Evolutionary conservation across 2,113 vertebrate species (phyloP).

Genomic region (Halcyon senegalensis): DNA sequence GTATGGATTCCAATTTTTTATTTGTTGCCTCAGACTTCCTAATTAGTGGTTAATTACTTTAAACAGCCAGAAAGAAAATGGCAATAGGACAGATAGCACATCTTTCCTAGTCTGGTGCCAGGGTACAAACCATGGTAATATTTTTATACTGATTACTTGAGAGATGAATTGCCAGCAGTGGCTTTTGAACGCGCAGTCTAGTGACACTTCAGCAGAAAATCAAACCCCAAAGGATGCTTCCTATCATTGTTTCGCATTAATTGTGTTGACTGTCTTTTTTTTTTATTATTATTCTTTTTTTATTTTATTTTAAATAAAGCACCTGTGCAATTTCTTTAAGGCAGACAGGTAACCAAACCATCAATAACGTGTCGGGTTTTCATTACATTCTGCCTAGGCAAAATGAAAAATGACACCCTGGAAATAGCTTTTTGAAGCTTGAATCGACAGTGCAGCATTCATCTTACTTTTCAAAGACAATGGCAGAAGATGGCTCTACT

Average conservation of each 20-base stretch:
- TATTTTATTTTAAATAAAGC: neutral
- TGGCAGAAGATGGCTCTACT: constrained; percentile 23
- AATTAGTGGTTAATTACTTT: constrained; percentile 50
- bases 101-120: constrained; percentile 16
- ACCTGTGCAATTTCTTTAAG: constrained; percentile 46
- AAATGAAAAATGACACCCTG: constrained; percentile 51
- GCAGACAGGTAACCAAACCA: constrained; percentile 35
- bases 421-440: constrained; percentile 55
- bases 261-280: constrained; percentile 29
- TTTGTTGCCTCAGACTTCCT: constrained; percentile 14
- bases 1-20: neutral
- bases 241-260: constrained; percentile 18
- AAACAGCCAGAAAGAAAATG: constrained; percentile 56
- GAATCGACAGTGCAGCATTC: neutral
- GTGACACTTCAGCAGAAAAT: constrained; percentile 27
- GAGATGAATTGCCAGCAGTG: constrained; percentile 15
- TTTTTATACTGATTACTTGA: constrained; percentile 35
- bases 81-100: constrained; percentile 24
- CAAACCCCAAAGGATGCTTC: constrained; percentile 32
- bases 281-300: neutral
- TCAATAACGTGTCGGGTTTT: constrained; percentile 24
- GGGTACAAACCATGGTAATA: neutral
- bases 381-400: constrained; percentile 37
- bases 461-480: constrained; percentile 23
- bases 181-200: neutral